Evolutionary conservation across 2,888 invertebrate genomes (phyloP).

Genomic region (Eupithecia abbreviata): DNA sequence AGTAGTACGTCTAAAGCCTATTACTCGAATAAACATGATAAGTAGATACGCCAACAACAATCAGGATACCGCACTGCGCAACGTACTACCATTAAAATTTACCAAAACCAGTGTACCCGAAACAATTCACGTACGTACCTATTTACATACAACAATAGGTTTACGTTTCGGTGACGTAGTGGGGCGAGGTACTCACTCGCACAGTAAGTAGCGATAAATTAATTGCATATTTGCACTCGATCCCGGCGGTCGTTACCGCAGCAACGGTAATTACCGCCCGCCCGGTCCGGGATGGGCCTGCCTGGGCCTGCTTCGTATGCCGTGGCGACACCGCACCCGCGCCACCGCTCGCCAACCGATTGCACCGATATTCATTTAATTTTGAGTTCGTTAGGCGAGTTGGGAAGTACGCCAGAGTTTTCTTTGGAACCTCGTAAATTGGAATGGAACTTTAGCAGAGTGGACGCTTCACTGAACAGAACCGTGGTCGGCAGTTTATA

Average conservation of each 20-base stretch:
- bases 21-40: slow-evolving; percentile 35
- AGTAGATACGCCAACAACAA: slow-evolving; percentile 47
- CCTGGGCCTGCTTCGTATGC: slow-evolving; percentile 45
- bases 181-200: slow-evolving; percentile 35
- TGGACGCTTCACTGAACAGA: slow-evolving; percentile 62
- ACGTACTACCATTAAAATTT: slow-evolving; percentile 71
- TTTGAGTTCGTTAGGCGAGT: slow-evolving; percentile 65
- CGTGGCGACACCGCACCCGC: slow-evolving; percentile 40
- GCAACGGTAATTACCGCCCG: slow-evolving; percentile 46
- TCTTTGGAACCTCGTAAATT: slow-evolving; percentile 67
- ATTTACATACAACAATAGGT: slow-evolving; percentile 61
- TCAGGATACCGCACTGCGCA: slow-evolving; percentile 66
- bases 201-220: slow-evolving; percentile 45
- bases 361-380: slow-evolving; percentile 59
- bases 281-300: slow-evolving; percentile 43
- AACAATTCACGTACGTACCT: slow-evolving; percentile 61
- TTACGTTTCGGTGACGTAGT: slow-evolving; percentile 57
- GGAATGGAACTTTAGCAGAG: slow-evolving; percentile 62
- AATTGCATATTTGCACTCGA: slow-evolving; percentile 47
- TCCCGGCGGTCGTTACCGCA: slow-evolving; percentile 40
- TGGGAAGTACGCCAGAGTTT: slow-evolving; percentile 54
- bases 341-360: slow-evolving; percentile 40
- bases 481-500: slow-evolving; percentile 65
- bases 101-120: slow-evolving; percentile 66
- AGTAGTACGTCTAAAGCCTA: slow-evolving; percentile 40